Conservation (phyloP, 2,113 vertebrate genomes). For the Danionella cerebrum region DNA sequence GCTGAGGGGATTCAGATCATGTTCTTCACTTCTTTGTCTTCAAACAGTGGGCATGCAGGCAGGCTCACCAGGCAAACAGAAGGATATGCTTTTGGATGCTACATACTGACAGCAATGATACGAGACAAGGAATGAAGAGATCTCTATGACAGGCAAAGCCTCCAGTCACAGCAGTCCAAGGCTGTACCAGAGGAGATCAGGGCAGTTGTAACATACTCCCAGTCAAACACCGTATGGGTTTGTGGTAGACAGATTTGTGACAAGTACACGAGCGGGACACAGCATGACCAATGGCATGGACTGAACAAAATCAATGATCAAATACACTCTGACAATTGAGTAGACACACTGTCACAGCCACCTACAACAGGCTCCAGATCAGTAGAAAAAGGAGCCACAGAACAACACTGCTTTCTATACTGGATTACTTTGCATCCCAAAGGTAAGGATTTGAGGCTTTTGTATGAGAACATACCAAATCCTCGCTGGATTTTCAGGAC, state of each 20-base stretch:
- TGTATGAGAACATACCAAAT: slow-evolving; percentile 30
- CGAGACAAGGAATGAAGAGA: not conserved
- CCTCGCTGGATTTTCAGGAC: slow-evolving; percentile 25
- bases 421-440: slow-evolving; percentile 22
- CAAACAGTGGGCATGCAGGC: not conserved
- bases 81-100: not conserved
- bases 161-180: slow-evolving; percentile 3
- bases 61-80: not conserved
- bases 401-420: slow-evolving; percentile 1
- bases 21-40: too few species aligned
- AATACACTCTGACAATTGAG: too few species aligned
- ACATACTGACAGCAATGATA: not conserved
- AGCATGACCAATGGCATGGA: too few species aligned
- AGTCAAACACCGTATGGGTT: not conserved
- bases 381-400: not conserved
- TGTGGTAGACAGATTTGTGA: not conserved
- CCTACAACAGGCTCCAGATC: not conserved
- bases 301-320: too few species aligned
- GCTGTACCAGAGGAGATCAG: not conserved
- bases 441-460: slow-evolving; percentile 14
- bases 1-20: too few species aligned
- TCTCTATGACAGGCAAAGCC: slow-evolving; percentile 10
- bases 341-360: not conserved
- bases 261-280: not conserved
- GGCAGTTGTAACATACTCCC: not conserved